Evolutionary conservation across 2,888 invertebrate species (phyloP).

Genomic region (Azorinus chamasolen): DNA sequence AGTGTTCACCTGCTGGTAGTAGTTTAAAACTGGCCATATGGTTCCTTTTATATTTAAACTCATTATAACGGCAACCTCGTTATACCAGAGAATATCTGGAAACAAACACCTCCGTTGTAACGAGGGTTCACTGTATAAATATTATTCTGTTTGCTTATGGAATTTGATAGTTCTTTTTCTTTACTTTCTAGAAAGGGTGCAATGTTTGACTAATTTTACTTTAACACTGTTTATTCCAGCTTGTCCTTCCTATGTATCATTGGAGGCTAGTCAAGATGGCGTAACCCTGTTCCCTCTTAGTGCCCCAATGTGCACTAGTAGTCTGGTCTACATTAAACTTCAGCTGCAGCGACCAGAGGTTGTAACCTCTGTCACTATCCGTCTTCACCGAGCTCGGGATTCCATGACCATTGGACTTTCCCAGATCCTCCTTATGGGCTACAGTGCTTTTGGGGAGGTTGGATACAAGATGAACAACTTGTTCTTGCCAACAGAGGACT

Average conservation of each 20-base stretch:
- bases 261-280: conserved; percentile 94
- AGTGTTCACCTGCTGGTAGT: too few species aligned
- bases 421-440: conserved; percentile 94
- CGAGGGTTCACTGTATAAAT: too few species aligned
- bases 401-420: conserved; percentile 96
- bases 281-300: conserved; percentile 93
- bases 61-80: too few species aligned
- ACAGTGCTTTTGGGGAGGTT: conserved; percentile 92
- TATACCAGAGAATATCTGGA: too few species aligned
- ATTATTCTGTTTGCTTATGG: too few species aligned
- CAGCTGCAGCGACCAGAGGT: conserved; percentile 94
- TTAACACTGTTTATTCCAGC: conserved; percentile 87
- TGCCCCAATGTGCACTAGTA: conserved; percentile 94
- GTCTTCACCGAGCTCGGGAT: conserved; percentile 94
- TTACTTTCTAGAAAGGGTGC: too few species aligned
- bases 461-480: conserved; percentile 69
- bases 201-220: too few species aligned
- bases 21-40: too few species aligned
- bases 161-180: too few species aligned
- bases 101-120: too few species aligned
- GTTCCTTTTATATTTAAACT: too few species aligned
- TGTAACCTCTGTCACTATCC: conserved; percentile 93
- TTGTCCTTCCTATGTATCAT: conserved; percentile 93
- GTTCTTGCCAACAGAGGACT: conserved; percentile 82
- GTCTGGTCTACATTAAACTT: conserved; percentile 93